These are phyloP conservation scores for Prietella phreatophila DNA, from an alignment of 2,113 vertebrate species.

Conservation along the genomic window DNA sequence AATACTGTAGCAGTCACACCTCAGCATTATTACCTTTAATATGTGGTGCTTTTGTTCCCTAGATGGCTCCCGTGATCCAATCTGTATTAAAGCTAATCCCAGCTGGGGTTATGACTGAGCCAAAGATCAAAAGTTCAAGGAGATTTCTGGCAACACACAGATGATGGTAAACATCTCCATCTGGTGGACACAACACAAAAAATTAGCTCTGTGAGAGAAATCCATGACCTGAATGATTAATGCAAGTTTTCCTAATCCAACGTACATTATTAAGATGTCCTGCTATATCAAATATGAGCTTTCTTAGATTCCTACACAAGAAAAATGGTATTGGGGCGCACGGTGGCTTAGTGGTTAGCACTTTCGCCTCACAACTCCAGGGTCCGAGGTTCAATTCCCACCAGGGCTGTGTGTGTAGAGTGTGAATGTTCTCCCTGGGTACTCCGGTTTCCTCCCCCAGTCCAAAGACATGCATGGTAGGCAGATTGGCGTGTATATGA, in stretches of 20 bases:
- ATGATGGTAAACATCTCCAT: slow-evolving; percentile 41
- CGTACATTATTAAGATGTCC: not conserved
- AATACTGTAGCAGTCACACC: slow-evolving; percentile 3
- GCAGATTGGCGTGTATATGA: too few relatives aligned
- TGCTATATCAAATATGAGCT: not conserved
- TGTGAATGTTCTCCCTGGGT: too few relatives aligned
- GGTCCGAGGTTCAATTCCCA: too few relatives aligned
- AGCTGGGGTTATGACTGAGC: slow-evolving; percentile 33
- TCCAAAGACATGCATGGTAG: too few relatives aligned
- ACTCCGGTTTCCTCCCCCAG: too few relatives aligned
- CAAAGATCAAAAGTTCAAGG: slow-evolving; percentile 53
- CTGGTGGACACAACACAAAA: slow-evolving; percentile 33
- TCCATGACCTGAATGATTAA: not conserved
- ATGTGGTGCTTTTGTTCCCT: not conserved
- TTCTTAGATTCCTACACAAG: not conserved
- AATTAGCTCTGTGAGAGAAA: not conserved
- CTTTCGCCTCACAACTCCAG: too few relatives aligned
- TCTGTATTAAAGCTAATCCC: slow-evolving; percentile 20
- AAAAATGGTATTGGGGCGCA: too few relatives aligned
- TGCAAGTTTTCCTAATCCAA: not conserved
- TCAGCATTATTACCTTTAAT: not conserved
- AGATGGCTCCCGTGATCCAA: not conserved
- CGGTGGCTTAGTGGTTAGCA: too few relatives aligned
- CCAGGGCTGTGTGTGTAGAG: too few relatives aligned
- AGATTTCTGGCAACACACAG: not conserved